Percentiles rank a stretch among this genome's conserved stretches.
Conservation (phyloP, 2,888 invertebrate species). For the Drosophila paranaensis region DNA sequence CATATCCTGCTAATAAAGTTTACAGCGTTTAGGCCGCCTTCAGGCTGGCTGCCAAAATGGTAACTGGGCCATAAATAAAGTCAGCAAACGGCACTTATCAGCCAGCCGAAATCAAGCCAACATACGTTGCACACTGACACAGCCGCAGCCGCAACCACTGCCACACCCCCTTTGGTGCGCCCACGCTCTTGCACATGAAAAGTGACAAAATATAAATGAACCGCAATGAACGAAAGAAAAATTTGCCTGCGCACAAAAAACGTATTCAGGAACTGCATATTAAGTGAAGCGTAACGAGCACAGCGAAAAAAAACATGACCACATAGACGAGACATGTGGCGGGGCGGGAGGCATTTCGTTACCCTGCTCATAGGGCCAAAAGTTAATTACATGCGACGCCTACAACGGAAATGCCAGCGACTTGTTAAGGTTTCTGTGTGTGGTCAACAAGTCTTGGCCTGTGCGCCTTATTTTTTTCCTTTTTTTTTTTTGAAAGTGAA, state of each 20-base stretch:
- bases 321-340: conserved; percentile 27
- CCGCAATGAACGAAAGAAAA: conserved; percentile 36
- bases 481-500: conserved; percentile 57
- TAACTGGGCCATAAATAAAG: conserved; percentile 69
- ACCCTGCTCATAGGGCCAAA: conserved; percentile 58
- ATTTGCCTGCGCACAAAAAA: conserved; percentile 13
- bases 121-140: conserved; percentile 24
- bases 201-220: conserved; percentile 76
- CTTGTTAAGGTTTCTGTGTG: conserved; percentile 57
- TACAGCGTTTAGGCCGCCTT: conserved; percentile 56
- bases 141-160: neutral
- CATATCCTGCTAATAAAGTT: conserved; percentile 49
- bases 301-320: conserved; percentile 34
- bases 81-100: conserved; percentile 62
- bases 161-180: conserved; percentile 42
- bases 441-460: conserved; percentile 52
- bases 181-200: conserved; percentile 47
- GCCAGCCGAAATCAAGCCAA: conserved; percentile 56
- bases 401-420: conserved; percentile 62
- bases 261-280: conserved; percentile 70
- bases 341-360: neutral
- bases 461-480: neutral
- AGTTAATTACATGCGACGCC: conserved; percentile 75
- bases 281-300: conserved; percentile 69
- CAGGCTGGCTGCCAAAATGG: conserved; percentile 54